Evolutionary conservation across 2,888 invertebrate genomes (phyloP).

Genomic region (Tinea pellionella): DNA sequence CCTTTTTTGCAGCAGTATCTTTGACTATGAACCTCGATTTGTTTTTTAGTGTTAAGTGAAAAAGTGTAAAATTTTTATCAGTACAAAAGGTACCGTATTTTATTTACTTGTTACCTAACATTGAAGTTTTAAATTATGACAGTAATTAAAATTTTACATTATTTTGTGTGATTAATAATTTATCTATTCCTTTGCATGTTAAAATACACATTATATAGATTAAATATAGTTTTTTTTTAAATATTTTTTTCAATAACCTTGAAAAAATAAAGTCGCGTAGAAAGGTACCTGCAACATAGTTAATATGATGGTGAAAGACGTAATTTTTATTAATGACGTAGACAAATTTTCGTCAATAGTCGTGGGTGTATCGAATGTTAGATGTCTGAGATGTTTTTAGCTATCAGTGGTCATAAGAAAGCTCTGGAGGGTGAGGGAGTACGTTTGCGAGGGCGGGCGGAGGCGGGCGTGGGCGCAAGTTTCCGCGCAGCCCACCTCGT

Average conservation of each 20-base stretch:
- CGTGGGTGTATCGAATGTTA: not conserved
- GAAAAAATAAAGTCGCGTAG: not conserved
- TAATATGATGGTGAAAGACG: not conserved
- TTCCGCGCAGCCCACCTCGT: constrained; percentile 45
- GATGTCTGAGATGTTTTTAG: constrained; percentile 3
- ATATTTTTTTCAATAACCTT: not conserved
- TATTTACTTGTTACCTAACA: not conserved
- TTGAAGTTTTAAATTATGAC: not conserved
- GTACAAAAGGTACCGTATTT: not conserved
- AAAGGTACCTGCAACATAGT: not conserved
- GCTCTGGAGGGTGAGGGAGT: constrained; percentile 10
- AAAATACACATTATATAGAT: too few relatives aligned
- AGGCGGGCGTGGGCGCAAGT: constrained; percentile 39
- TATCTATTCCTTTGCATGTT: too few relatives aligned
- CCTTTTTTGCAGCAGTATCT: not conserved
- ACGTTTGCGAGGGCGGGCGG: constrained; percentile 20
- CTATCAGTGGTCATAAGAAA: not conserved
- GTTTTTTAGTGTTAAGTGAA: not conserved
- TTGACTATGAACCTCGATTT: not conserved
- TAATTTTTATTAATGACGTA: not conserved
- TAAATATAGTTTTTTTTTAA: not conserved
- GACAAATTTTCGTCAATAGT: not conserved
- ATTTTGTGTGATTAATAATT: not conserved
- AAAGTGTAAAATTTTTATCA: not conserved
- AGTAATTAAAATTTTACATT: not conserved